Conservation (phyloP, 1,140 invertebrate genomes). For the Phymastichus coffea region DNA sequence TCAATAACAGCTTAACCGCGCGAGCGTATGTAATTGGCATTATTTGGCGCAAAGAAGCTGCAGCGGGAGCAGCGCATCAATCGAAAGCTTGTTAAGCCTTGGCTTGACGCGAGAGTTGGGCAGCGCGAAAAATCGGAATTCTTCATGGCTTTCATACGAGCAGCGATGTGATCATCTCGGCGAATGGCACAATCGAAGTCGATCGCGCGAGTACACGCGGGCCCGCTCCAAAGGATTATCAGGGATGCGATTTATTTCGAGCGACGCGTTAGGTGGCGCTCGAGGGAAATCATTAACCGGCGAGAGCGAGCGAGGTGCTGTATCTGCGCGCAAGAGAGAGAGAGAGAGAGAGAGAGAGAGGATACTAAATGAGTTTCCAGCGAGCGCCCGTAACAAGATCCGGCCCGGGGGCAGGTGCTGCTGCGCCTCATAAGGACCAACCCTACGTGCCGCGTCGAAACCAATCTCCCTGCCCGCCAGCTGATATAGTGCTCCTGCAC, state of each 20-base stretch:
- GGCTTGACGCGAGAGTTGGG: too few relatives aligned
- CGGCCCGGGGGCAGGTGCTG: background rate
- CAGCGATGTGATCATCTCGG: background rate
- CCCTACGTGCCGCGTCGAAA: background rate
- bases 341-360: background rate
- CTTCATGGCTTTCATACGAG: too few relatives aligned
- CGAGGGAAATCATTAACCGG: conserved; percentile 7
- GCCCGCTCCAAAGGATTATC: conserved; percentile 1
- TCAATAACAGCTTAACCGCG: too few relatives aligned
- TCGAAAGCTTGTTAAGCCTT: too few relatives aligned
- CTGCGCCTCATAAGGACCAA: background rate
- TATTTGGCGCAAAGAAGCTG: too few relatives aligned
- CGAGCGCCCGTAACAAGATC: conserved; percentile 4
- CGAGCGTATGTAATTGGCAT: too few relatives aligned
- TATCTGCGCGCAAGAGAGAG: background rate
- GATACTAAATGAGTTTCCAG: conserved; percentile 15
- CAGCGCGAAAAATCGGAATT: too few relatives aligned
- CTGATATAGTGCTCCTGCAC: too few relatives aligned
- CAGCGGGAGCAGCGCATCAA: too few relatives aligned
- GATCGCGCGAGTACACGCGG: too few relatives aligned
- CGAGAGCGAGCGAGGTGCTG: background rate
- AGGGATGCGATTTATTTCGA: conserved; percentile 1
- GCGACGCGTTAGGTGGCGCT: background rate
- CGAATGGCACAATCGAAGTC: background rate
- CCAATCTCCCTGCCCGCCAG: conserved; percentile 2